Percentiles rank a stretch among this genome's conserved stretches.
Evolutionary conservation across 2,888 invertebrate genomes (phyloP).

Genomic region (Drosophila mulleri): DNA sequence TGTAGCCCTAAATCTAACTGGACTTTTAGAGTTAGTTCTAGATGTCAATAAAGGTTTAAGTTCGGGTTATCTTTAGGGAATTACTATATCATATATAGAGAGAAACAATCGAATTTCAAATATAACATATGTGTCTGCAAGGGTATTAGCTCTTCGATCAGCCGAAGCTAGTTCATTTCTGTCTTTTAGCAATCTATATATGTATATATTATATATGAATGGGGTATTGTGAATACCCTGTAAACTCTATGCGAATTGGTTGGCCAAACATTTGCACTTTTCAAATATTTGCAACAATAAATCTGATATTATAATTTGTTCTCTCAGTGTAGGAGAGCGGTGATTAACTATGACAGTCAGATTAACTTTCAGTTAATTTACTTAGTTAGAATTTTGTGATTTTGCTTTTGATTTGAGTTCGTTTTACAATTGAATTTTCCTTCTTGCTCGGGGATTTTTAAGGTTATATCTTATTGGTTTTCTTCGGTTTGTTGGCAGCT

Average conservation of each 20-base stretch:
- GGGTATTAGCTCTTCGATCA: conserved; percentile 7
- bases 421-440: neutral
- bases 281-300: conserved; percentile 62
- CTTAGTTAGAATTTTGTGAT: conserved; percentile 6
- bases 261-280: conserved; percentile 52
- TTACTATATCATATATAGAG: neutral
- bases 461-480: conserved; percentile 17
- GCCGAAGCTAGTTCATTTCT: conserved; percentile 1
- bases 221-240: conserved; percentile 1
- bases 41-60: neutral
- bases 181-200: conserved; percentile 3
- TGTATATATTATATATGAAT: neutral
- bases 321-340: conserved; percentile 17
- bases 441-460: conserved; percentile 14
- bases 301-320: conserved; percentile 4
- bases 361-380: conserved; percentile 61
- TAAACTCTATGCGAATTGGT: conserved; percentile 28
- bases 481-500: neutral
- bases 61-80: neutral
- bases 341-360: conserved; percentile 63
- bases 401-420: conserved; percentile 1
- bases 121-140: neutral
- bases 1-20: neutral
- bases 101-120: neutral
- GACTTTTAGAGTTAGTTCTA: neutral